Base-by-base conservation (phyloP, 2,113 vertebrate species). In the Entelurus aequoreus region DNA sequence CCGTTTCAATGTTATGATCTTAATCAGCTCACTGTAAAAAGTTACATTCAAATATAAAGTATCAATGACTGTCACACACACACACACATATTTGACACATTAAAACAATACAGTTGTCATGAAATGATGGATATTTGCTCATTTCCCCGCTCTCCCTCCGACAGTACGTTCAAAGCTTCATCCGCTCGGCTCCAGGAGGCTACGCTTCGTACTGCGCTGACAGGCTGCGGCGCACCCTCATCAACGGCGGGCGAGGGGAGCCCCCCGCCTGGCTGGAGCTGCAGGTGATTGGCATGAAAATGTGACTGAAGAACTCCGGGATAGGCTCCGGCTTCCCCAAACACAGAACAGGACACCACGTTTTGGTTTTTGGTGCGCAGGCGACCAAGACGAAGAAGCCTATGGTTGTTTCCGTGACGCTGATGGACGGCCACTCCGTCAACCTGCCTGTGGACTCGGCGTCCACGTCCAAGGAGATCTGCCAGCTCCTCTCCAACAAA, bases 181-280 rank as follows among this genome's bases (percentile, higher is more conserved):
- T 99, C 66, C 79, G 88, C 10, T 84, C 82, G 0, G 93, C 94
- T 6, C 96, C 96, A 0, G 42, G 62, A 0, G 88, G 90, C 55
- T 95, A 95, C 0, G 89, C 92, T 0, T 76, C 92, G 0, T 94
- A 95, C 76, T 98, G 96, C 38, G 87, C 90, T 0, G 93, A 95
- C 40, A 91, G 93, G 53, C 90, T 99, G 66, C 83, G 76, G 16
- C 93, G 97, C 9, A 98, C 95, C 0, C 79, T 81, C 2, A 64
- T 80, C 71, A 99, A 98, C 0, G 95, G 97, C 40, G 86, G 89
- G 0, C 90, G 97, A 6, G 86, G 71, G 4, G 94, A 99, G 70
- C 94, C 97, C 7, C 95, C 97, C 0, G 92, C 93, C 76, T 99
- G 93, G 91, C 79, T 97, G 69, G 97, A 99, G 86, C 90, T 98